These are phyloP conservation scores for Channa striata DNA, from an alignment of 2,797 vertebrate species.

Conservation along the genomic window DNA sequence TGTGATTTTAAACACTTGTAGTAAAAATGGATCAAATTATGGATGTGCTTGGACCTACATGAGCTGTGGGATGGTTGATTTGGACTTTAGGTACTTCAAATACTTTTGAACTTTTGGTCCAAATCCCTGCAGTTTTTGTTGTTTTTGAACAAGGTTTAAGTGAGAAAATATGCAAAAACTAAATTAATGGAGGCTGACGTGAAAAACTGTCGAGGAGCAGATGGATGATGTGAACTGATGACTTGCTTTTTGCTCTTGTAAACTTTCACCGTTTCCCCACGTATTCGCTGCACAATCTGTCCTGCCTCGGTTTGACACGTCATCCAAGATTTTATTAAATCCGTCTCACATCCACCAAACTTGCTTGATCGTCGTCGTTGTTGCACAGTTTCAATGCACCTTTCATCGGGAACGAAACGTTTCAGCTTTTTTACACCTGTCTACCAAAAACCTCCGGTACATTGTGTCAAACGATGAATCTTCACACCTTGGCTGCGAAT, in stretches of 20 bases:
- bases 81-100: neutral
- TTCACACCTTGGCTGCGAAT: slow-evolving; percentile 34
- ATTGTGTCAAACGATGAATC: slow-evolving; percentile 14
- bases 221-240: neutral
- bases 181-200: too few species aligned
- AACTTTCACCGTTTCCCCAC: neutral
- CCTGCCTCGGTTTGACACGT: neutral
- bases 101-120: too few species aligned
- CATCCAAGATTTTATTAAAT: neutral
- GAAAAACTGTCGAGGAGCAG: neutral
- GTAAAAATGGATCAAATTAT: neutral
- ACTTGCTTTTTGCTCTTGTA: neutral
- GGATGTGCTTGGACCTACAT: neutral
- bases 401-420: neutral
- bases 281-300: neutral
- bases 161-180: too few species aligned
- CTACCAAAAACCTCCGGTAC: slow-evolving; percentile 9
- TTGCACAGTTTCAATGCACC: neutral
- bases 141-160: too few species aligned
- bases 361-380: neutral
- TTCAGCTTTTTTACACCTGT: slow-evolving; percentile 6
- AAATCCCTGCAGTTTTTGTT: too few species aligned
- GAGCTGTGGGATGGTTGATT: neutral
- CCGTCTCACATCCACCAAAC: neutral
- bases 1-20: too few species aligned